Percentiles rank a stretch among this genome's conserved stretches.
phyloP scores from a whole-genome alignment of 2,113 vertebrate species.

The Hemichromis elongatus region DNA sequence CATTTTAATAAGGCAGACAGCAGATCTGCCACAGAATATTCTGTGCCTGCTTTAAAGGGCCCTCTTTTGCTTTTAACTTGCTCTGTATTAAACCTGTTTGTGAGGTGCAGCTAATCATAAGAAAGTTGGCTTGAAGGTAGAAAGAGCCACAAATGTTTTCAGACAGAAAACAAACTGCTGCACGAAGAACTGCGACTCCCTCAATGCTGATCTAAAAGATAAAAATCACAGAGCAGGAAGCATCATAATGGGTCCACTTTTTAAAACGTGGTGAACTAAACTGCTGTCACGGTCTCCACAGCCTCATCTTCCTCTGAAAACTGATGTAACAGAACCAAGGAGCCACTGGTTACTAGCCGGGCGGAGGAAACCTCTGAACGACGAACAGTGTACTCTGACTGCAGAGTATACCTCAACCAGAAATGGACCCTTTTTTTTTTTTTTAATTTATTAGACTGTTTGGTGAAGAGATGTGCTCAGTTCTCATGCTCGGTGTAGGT shows the following conservation, averaged over 20 bases:
- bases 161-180: not conserved
- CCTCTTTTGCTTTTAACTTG: not conserved
- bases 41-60: not conserved
- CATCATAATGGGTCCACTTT: not conserved
- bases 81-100: not conserved
- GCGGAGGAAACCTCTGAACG: slow-evolving; percentile 37
- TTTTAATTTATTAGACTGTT: slow-evolving; percentile 46
- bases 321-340: slow-evolving; percentile 46
- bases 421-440: slow-evolving; percentile 55
- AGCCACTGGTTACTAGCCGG: slow-evolving; percentile 28
- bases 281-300: slow-evolving; percentile 6
- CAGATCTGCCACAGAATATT: not conserved
- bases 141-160: not conserved
- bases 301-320: slow-evolving; percentile 61
- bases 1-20: no score
- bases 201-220: not conserved
- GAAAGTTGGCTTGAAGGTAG: not conserved
- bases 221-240: not conserved
- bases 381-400: slow-evolving; percentile 33
- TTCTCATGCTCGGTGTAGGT: slow-evolving; percentile 34
- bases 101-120: not conserved
- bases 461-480: slow-evolving; percentile 31
- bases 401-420: slow-evolving; percentile 51
- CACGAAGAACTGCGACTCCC: not conserved
- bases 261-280: not conserved